Percentiles rank a stretch among this genome's conserved stretches.
phyloP scores from a whole-genome alignment of 1,140 invertebrate genomes.

The Drosophila guanche region DNA sequence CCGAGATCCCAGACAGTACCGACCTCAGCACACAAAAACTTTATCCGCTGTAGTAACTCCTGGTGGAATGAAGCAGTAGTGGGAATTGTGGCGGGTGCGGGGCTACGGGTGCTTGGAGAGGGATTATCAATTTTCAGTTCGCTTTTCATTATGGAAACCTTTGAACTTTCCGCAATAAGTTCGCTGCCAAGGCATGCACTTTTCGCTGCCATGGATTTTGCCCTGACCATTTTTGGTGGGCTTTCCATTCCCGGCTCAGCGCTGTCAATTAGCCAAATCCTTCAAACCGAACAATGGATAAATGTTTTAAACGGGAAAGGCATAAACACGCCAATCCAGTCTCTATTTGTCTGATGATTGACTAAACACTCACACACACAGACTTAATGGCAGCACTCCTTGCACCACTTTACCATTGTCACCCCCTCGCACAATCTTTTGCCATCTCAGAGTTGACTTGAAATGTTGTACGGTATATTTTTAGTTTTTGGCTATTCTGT shows the following conservation, averaged over 20 bases:
- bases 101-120: neutral
- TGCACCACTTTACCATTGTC: conserved; percentile 26
- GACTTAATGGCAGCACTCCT: conserved; percentile 41
- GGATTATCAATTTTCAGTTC: conserved; percentile 72
- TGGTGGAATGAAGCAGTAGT: neutral
- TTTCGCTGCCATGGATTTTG: conserved; percentile 21
- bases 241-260: conserved; percentile 6
- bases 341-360: conserved; percentile 36
- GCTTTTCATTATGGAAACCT: conserved; percentile 70
- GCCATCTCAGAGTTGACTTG: conserved; percentile 25
- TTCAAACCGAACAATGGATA: conserved; percentile 41
- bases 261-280: conserved; percentile 61
- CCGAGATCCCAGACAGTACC: conserved; percentile 39
- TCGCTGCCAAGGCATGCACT: conserved; percentile 57
- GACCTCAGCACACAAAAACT: conserved; percentile 48
- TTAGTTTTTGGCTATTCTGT: conserved; percentile 8
- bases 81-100: no score
- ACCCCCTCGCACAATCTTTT: neutral
- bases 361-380: conserved; percentile 30
- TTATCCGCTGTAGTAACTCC: conserved; percentile 53
- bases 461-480: neutral
- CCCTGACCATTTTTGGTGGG: conserved; percentile 20
- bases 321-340: conserved; percentile 63
- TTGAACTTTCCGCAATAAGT: conserved; percentile 72
- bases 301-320: conserved; percentile 69